These are phyloP conservation scores for Cryptocephalus primarius DNA, from an alignment of 2,888 invertebrate genomes.

Conservation along the genomic window DNA sequence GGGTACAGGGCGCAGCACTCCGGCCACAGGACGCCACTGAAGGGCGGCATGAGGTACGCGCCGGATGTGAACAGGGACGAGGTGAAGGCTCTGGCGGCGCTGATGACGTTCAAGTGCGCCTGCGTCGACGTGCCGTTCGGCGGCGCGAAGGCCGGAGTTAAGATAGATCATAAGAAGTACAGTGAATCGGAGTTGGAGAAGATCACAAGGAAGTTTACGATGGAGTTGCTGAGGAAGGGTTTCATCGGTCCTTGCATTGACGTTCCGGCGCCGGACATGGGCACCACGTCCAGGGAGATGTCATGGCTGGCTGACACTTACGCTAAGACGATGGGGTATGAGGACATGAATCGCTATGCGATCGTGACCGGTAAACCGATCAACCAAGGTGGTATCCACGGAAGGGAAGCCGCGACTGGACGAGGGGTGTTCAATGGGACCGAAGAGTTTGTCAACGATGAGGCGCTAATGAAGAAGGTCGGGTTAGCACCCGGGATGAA, in stretches of 20 bases:
- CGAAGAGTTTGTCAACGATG: conserved; percentile 86
- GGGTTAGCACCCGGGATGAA: conserved; percentile 83
- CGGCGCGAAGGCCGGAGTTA: conserved; percentile 90
- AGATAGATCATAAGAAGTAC: conserved; percentile 86
- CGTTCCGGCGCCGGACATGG: conserved; percentile 94
- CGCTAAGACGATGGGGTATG: conserved; percentile 82
- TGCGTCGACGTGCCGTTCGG: conserved; percentile 98
- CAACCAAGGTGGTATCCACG: conserved; percentile 92
- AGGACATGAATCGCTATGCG: conserved; percentile 94
- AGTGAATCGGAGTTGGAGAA: conserved; percentile 88
- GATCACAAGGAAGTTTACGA: conserved; percentile 65
- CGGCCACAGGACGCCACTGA: conserved; percentile 91
- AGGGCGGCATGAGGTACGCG: conserved; percentile 79
- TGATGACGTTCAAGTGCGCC: conserved; percentile 99
- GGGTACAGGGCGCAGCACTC: conserved; percentile 96
- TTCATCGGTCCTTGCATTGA: conserved; percentile 81
- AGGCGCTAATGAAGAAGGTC: conserved; percentile 86
- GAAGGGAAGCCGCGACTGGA: conserved; percentile 93
- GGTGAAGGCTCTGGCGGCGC: conserved; percentile 86
- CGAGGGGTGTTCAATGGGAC: conserved; percentile 86
- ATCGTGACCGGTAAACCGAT: conserved; percentile 97
- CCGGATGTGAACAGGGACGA: conserved; percentile 83
- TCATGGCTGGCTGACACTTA: conserved; percentile 98
- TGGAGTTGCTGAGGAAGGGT: conserved; percentile 87
- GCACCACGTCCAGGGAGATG: conserved; percentile 90